Percentiles rank a stretch among this genome's conserved stretches.
These are phyloP conservation scores for Telmatherina bonti DNA, from an alignment of 2,797 vertebrate genomes.

Conservation along the genomic window DNA sequence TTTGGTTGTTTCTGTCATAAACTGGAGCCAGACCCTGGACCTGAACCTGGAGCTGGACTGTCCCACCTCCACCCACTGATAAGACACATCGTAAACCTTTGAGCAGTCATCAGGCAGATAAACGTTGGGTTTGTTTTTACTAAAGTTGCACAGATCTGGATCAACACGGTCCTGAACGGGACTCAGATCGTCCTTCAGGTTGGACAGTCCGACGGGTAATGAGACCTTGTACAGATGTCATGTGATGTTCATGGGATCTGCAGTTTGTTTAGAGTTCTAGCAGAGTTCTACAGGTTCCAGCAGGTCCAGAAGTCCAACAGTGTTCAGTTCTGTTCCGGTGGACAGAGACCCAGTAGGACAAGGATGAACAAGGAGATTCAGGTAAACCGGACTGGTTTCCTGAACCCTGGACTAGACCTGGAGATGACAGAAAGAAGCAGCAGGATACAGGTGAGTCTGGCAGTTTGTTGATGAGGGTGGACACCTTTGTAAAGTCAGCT, in stretches of 20 bases:
- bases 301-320: neutral
- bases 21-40: neutral
- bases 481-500: too few relatives aligned
- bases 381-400: constrained; percentile 6
- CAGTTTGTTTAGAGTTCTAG: neutral
- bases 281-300: neutral
- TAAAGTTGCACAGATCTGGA: neutral
- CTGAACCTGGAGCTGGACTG: neutral
- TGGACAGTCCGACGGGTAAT: too few relatives aligned
- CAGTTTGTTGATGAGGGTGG: too few relatives aligned
- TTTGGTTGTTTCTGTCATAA: neutral
- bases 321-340: neutral
- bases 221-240: too few relatives aligned
- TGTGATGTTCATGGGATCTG: too few relatives aligned
- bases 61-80: constrained; percentile 32
- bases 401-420: constrained; percentile 63
- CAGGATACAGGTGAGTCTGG: constrained; percentile 40
- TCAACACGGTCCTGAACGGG: too few relatives aligned
- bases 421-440: constrained; percentile 46
- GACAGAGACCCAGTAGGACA: neutral
- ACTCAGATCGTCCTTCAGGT: neutral
- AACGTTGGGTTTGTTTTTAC: constrained; percentile 18
- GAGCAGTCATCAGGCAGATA: constrained; percentile 6
- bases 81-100: constrained; percentile 41
- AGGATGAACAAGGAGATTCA: constrained; percentile 52